Base-by-base conservation (phyloP, 2,797 vertebrate genomes). In the Chelon auratus region DNA sequence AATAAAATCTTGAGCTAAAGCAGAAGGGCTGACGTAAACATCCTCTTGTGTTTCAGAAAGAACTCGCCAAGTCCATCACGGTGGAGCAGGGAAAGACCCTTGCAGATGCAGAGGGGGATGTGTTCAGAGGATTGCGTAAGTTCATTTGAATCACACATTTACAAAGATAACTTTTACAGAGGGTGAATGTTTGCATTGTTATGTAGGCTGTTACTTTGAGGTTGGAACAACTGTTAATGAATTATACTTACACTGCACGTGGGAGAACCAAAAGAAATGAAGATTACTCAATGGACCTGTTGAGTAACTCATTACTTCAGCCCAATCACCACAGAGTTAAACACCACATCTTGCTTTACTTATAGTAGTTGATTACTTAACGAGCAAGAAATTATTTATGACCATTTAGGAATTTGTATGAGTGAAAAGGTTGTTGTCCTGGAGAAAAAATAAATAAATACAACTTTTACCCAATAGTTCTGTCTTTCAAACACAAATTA, bases 71-170 rank as follows among this genome's bases (percentile, higher is more conserved):
- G 83, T 80, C 95, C 74, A 98, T 99, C 87, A 99, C 97, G 0
- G 59, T 94, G 85, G 98, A 99, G 81, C 97, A 99, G 93, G 98
- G 98, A 53, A 99, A 99, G 93, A 99, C 97, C 56, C 93, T 99
- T 73, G 97, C 97, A 62, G 98, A 99, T 85, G 98, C 98, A 53
- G 98, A 99, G 83, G 97, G 97, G 63, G 97, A 98, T 64, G 97
- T 99, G 56, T 99, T 98, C 91, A 95, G 97, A 93, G 98, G 97
- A 89, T 94, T 99, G 82, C 97, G 97, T 99, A 95, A 97, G 97
- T 94, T 75, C 43, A 40, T 57, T 17, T 7, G 6, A 18, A 22
- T 20, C 53, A 33, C 51, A 11, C 47, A 39, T 10, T 15, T n/a
- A 14, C 36, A 51, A 12, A 47, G 15, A 37, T 30, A 59, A 37